Evolutionary conservation across 1,140 invertebrate species (phyloP), one percentile per base, ranked within the genome.

Genomic region (Nephotettix cincticeps): DNA sequence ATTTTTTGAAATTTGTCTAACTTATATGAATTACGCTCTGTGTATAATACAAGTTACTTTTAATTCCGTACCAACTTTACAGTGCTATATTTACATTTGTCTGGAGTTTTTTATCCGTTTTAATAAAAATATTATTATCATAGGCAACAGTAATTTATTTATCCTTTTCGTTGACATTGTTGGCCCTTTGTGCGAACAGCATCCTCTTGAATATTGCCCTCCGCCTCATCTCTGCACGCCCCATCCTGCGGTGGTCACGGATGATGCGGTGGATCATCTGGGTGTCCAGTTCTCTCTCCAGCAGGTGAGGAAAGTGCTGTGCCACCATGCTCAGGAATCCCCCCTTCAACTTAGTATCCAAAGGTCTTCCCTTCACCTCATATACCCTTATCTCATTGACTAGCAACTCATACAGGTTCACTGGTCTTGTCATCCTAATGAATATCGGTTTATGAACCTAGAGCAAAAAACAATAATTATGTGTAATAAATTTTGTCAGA

Each of bases 361-460:
- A n/a, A 2, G 4, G 47, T 51, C 47, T 51, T 4, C 21, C n/a
- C 19, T 51, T 51, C 47, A 51, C 14, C 47, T 51, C 47, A 51
- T 51, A 51, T n/a, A 51, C n/a, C 21, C n/a, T 17, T n/a, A 51
- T n/a, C 19, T 51, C 47, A 21, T 51, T 51, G 3, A 51, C 47
- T n/a, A 51, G 47, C 4, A 51, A 4, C 47, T 51, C 47, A n/a
- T 19, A 51, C 21, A 51, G n/a, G 47, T 51, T 51, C 14, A 51
- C 21, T 17, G 47, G 47, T 21, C 47, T 17, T 6, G 47, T 51
- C 47, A 51, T 51, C n/a, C 47, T 51, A 4, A 51, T 21, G 21
- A 51, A 51, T 6, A 51, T 51, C 4, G 47, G 47, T n/a, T 51
- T 51, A 21, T 51, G 47, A n/a, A 51, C 47, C 47, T 51, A 51